These are phyloP conservation scores for Pammene fasciana DNA, from an alignment of 2,888 invertebrate species.

Conservation along the genomic window DNA sequence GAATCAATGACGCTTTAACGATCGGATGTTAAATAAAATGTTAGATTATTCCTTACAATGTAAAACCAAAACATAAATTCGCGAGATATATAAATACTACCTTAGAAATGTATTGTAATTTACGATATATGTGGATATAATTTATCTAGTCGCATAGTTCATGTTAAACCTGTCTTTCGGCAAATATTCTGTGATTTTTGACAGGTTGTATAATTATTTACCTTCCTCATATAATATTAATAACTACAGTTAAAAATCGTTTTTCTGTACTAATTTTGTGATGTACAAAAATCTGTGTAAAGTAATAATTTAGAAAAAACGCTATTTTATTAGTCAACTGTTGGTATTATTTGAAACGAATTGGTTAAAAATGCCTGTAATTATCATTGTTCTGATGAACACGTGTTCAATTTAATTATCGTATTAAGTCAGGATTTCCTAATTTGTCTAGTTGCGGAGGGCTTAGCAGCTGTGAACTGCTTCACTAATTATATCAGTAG, in stretches of 20 bases:
- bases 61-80: constrained; percentile 16
- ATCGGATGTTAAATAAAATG: constrained; percentile 24
- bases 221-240: constrained; percentile 22
- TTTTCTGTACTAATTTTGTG: constrained; percentile 29
- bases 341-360: constrained; percentile 22
- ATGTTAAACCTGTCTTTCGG: constrained; percentile 29
- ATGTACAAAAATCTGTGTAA: constrained; percentile 30
- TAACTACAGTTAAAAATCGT: constrained; percentile 12
- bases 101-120: constrained; percentile 25
- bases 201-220: constrained; percentile 14
- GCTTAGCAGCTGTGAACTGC: constrained; percentile 66
- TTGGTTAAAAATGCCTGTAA: constrained; percentile 30
- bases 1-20: constrained; percentile 1
- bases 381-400: constrained; percentile 27
- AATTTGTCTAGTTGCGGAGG: constrained; percentile 46
- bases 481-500: constrained; percentile 54
- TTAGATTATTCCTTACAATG: constrained; percentile 21
- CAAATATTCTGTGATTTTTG: constrained; percentile 29
- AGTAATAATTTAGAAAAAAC: constrained; percentile 14
- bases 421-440: constrained; percentile 34
- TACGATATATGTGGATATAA: constrained; percentile 15
- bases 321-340: constrained; percentile 7
- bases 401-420: constrained; percentile 26
- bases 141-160: constrained; percentile 13
- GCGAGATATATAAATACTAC: constrained; percentile 16